These are phyloP conservation scores for Cantharis lateralis DNA, from an alignment of 2,888 invertebrate species.

Conservation along the genomic window DNA sequence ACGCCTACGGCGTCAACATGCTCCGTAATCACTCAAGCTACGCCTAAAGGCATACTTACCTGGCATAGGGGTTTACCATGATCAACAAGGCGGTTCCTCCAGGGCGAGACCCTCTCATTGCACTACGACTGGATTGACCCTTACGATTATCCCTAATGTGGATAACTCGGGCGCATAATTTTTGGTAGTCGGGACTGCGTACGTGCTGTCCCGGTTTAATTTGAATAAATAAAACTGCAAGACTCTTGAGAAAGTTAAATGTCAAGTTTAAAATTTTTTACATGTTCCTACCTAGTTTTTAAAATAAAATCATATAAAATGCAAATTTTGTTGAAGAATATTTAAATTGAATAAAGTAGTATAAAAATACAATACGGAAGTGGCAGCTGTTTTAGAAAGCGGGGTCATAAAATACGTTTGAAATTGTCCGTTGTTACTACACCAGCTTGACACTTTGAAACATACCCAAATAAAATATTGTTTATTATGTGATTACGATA, in stretches of 20 bases:
- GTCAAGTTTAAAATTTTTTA: neutral
- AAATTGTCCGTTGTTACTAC: neutral
- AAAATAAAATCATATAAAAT: too few relatives aligned
- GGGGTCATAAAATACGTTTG: neutral
- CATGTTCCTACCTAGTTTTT: neutral
- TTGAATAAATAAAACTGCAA: neutral
- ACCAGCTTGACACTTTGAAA: too few relatives aligned
- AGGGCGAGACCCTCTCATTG: slow-evolving; percentile 68
- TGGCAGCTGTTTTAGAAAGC: neutral
- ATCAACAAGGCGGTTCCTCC: slow-evolving; percentile 68
- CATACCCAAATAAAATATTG: neutral
- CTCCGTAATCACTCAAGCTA: too few relatives aligned
- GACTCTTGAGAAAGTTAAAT: neutral
- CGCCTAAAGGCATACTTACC: neutral
- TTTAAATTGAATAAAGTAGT: neutral
- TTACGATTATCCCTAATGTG: slow-evolving; percentile 70
- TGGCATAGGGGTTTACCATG: slow-evolving; percentile 57
- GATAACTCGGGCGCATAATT: slow-evolving; percentile 67
- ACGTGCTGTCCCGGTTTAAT: slow-evolving; percentile 58
- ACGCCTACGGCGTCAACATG: too few relatives aligned
- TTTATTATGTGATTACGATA: neutral
- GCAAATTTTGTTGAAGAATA: neutral
- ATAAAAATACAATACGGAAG: neutral
- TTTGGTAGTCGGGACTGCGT: slow-evolving; percentile 70
- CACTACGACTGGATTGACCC: slow-evolving; percentile 70